Conservation (phyloP, 1,140 invertebrate genomes). For the Cylas formicarius region DNA sequence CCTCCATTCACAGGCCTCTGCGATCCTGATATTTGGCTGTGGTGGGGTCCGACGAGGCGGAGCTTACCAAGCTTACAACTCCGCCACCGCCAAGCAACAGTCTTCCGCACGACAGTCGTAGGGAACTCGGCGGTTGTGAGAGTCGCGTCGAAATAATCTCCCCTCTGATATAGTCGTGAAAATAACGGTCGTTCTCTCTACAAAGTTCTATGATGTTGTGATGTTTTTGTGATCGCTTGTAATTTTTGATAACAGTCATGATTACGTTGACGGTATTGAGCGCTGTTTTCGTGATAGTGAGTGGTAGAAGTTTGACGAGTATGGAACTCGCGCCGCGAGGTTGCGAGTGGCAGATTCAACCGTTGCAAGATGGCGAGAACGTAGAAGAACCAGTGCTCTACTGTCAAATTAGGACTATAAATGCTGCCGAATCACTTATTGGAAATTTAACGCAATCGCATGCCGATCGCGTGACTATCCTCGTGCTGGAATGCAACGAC, state of each 20-base stretch:
- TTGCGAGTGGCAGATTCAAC: constrained; percentile 59
- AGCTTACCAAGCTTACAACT: constrained; percentile 30
- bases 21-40: constrained; percentile 22
- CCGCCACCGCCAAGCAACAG: constrained; percentile 31
- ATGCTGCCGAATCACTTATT: constrained; percentile 59
- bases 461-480: constrained; percentile 57
- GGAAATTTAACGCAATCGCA: constrained; percentile 57
- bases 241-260: constrained; percentile 8
- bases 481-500: constrained; percentile 71
- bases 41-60: constrained; percentile 32
- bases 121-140: background rate
- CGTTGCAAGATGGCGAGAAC: constrained; percentile 46
- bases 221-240: constrained; percentile 16
- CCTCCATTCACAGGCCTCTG: constrained; percentile 30
- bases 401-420: constrained; percentile 66
- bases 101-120: constrained; percentile 10
- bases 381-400: constrained; percentile 48
- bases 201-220: constrained; percentile 7
- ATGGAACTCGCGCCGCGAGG: constrained; percentile 52
- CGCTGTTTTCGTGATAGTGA: constrained; percentile 24
- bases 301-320: constrained; percentile 37
- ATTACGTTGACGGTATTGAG: constrained; percentile 18
- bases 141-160: constrained; percentile 1
- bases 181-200: constrained; percentile 1
- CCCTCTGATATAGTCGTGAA: background rate